Base-by-base conservation (phyloP, 2,888 invertebrate genomes). In the Cephus pygmeus region DNA sequence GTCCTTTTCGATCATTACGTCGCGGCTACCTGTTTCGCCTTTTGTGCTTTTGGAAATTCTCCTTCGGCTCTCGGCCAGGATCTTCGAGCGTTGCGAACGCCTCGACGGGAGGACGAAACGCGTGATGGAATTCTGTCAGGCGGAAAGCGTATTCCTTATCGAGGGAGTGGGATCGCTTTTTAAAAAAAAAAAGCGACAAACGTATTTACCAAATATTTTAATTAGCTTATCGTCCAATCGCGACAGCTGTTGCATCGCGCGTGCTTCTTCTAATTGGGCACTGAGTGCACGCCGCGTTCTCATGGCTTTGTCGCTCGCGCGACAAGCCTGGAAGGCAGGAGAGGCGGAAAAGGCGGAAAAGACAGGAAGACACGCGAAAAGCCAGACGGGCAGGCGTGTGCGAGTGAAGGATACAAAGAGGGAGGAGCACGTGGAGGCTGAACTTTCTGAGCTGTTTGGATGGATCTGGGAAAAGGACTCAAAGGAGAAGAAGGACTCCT, bases 171-270 rank as follows among this genome's bases (percentile, higher is more conserved):
- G 33, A 31, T 31, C 68, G 85, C 87, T 89, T 90, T 85, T 85
- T 1, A 56, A 31, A 74, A 74, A 74, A 74, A 74, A 74, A 74
- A 35, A 34, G 9, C 77, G 78, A 76, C 77, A 79, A 69, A 75
- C 76, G 76, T 85, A 86, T 86, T 87, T 88, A 87, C 87, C 87
- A 90, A 90, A 91, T 88, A 90, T 91, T 90, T 91, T 91, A 91
- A 91, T 91, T 91, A 90, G 87, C 90, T 91, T 91, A 91, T 91
- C 91, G 86, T 75, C 77, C 81, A 87, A 91, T 91, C 91, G 86
- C 88, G 88, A 88, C 91, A 90, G 91, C 90, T 90, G 91, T 86
- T 83, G 79, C 69, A 83, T 84, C 82, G 84, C 87, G 90, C 90
- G 89, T 90, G 89, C 87, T 87, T 88, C 88, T 90, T 88, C 88